Base-by-base conservation (phyloP, 1,140 invertebrate genomes). In the Bombus confusus region DNA sequence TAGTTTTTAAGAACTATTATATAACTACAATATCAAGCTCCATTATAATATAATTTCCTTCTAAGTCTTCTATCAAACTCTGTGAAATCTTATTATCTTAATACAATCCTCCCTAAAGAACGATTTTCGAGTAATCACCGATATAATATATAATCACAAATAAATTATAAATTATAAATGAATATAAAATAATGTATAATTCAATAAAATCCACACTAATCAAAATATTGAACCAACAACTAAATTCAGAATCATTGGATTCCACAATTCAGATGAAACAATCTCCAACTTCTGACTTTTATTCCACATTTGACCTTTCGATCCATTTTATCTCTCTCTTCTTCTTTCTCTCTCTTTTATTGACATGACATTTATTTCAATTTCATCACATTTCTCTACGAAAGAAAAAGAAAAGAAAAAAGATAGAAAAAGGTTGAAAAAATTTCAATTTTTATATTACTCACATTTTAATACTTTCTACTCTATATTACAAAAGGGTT, bases 221-320 rank as follows among this genome's bases (percentile, higher is more conserved):
- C 9, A 12, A 25, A 10, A 37, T 69, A 69, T 10, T 5, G 9
- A 12, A 25, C 0, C 9, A 69, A 37, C 9, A 5, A 62, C 25
- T 25, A 12, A 47, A 68, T 66, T 47, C 62, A 66, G 62, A 25
- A 68, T 79, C 25, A 34, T 22, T 18, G 8, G 15, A 28, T 37
- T 76, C 6, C 1, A 43, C 76, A 34, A n/a, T 12, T 25, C 25
- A n/a, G 66, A 41, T 41, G 80, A 39, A 47, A 80, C 62, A 41
- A 52, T 8, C 31, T 62, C 10, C 28, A n/a, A 13, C 28, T 39
- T 76, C 8, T 69, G 43, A 78, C 37, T 64, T 78, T 71, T 57
- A 64, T 9, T 57, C 28, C 43, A 52, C 12, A 68, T 47, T 78
- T 78, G 64, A 77, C 47, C 74, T 83, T 83, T 83, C 74, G 22